phyloP scores from a whole-genome alignment of 2,888 invertebrate species.

The Orchesella flavescens region DNA sequence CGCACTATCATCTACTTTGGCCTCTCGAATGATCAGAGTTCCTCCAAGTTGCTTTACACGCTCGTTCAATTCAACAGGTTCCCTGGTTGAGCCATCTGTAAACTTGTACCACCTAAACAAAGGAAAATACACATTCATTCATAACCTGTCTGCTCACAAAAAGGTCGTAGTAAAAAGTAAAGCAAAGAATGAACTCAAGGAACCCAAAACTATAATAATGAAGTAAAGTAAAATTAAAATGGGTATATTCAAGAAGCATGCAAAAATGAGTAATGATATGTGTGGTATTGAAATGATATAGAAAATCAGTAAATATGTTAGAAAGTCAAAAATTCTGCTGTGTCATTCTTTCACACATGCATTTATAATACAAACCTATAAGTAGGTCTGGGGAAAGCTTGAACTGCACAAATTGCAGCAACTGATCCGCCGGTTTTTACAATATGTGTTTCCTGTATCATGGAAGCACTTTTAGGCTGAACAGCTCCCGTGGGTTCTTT shows the following conservation, averaged over 20 bases:
- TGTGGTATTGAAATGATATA: background rate
- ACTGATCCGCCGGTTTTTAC: slow-evolving; percentile 68
- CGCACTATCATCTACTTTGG: slow-evolving; percentile 93
- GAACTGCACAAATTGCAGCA: slow-evolving; percentile 80
- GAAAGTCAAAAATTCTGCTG: slow-evolving; percentile 48
- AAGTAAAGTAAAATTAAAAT: slow-evolving; percentile 6
- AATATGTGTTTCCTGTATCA: slow-evolving; percentile 72
- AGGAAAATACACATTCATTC: background rate
- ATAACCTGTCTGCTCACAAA: no score
- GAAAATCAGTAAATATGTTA: slow-evolving; percentile 7
- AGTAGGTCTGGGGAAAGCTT: slow-evolving; percentile 83
- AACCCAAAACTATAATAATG: background rate
- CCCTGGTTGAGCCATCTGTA: slow-evolving; percentile 89
- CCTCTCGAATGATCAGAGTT: slow-evolving; percentile 92
- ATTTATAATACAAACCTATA: slow-evolving; percentile 80
- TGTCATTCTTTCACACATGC: background rate
- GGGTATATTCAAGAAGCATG: background rate
- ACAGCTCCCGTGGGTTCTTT: slow-evolving; percentile 73
- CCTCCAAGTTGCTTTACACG: slow-evolving; percentile 94
- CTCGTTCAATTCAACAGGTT: slow-evolving; percentile 91
- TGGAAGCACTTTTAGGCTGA: slow-evolving; percentile 72
- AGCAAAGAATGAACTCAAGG: background rate
- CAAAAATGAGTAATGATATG: background rate
- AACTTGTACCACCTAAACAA: slow-evolving; percentile 95
- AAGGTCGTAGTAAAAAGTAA: no score